These are phyloP conservation scores for Athetis lepigone DNA, from an alignment of 2,888 invertebrate species.

Conservation along the genomic window DNA sequence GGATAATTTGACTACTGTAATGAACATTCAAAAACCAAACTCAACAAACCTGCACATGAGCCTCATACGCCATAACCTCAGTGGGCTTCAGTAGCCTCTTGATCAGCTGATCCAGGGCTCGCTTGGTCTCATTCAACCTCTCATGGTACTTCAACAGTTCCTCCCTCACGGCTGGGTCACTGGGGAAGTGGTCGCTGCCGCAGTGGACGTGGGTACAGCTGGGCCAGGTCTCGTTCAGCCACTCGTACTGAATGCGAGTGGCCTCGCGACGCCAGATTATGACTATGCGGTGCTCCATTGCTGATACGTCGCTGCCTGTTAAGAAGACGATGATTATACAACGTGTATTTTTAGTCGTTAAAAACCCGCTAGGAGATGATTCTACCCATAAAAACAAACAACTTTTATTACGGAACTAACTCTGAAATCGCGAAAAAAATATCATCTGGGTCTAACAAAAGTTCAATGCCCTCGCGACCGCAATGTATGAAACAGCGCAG, in stretches of 20 bases:
- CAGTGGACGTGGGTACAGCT: slow-evolving; percentile 85
- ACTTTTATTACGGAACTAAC: no score
- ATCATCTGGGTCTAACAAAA: no score
- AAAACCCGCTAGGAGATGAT: no score
- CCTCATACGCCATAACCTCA: slow-evolving; percentile 94
- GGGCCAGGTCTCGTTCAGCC: slow-evolving; percentile 94
- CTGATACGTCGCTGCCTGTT: slow-evolving; percentile 87
- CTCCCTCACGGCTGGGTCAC: slow-evolving; percentile 75
- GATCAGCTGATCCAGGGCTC: slow-evolving; percentile 93
- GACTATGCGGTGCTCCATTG: slow-evolving; percentile 94
- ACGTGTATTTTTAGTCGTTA: no score
- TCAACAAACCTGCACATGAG: slow-evolving; percentile 92
- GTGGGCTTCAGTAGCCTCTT: slow-evolving; percentile 93
- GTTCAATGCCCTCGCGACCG: no score
- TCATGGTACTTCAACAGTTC: slow-evolving; percentile 80
- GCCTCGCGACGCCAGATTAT: slow-evolving; percentile 97
- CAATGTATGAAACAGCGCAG: no score
- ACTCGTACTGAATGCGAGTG: slow-evolving; percentile 97
- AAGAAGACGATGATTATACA: slow-evolving; percentile 36
- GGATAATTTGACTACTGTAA: no score
- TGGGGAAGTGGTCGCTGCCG: slow-evolving; percentile 66
- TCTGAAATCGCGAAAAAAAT: no score
- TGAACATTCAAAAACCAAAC: background rate
- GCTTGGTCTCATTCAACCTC: slow-evolving; percentile 93
- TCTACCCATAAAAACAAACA: no score